Evolutionary conservation across 2,888 invertebrate species (phyloP).

Genomic region (Lasiommata megera): DNA sequence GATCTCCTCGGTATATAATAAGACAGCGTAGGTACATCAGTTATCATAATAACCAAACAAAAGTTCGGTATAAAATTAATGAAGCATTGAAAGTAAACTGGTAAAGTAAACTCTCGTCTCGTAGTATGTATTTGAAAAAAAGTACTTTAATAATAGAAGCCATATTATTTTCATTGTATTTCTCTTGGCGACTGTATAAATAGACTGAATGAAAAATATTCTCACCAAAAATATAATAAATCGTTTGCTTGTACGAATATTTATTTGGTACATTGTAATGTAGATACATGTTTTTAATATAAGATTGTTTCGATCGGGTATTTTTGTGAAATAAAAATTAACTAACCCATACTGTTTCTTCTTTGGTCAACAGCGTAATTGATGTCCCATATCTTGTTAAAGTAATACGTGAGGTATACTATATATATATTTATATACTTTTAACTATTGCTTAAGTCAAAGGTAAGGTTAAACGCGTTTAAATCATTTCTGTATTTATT

Average conservation of each 20-base stretch:
- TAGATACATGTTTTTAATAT: too few species aligned
- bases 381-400: too few species aligned
- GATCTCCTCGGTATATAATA: constrained; percentile 29
- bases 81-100: constrained; percentile 60
- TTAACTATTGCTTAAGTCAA: too few species aligned
- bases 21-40: constrained; percentile 30
- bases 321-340: too few species aligned
- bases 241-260: too few species aligned
- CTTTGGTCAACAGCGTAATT: too few species aligned
- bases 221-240: neutral
- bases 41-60: constrained; percentile 49
- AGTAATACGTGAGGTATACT: too few species aligned
- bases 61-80: constrained; percentile 58
- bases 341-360: too few species aligned
- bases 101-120: constrained; percentile 42
- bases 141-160: neutral
- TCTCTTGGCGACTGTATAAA: neutral
- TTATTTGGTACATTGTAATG: neutral
- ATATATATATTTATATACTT: too few species aligned
- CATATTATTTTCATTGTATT: neutral
- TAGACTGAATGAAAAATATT: neutral
- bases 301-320: too few species aligned
- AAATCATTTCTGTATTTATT: too few species aligned
- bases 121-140: constrained; percentile 49
- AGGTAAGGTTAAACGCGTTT: too few species aligned